A percentile compares a stretch with the other conserved stretches of the same genome.
These are phyloP conservation scores for Coregonus ussuriensis DNA, from an alignment of 2,797 vertebrate genomes.

Conservation along the genomic window DNA sequence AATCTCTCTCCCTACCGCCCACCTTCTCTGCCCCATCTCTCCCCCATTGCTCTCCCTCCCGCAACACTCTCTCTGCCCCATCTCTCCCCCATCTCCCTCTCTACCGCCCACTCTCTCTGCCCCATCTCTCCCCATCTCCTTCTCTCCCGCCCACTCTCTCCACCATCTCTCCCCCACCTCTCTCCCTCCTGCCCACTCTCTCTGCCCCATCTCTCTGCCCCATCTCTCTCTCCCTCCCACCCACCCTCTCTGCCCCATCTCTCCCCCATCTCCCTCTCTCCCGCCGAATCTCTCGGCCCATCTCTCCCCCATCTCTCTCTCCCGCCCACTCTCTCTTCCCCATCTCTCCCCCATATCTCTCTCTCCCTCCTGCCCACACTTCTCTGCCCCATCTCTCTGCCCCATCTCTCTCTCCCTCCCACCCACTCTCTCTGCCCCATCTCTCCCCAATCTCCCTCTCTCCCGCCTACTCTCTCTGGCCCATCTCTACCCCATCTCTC, in stretches of 20 bases:
- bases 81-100: neutral
- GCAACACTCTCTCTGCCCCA: neutral
- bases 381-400: neutral
- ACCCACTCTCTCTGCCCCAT: neutral
- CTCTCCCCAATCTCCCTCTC: neutral
- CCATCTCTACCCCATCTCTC: too few relatives aligned
- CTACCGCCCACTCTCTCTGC: too few relatives aligned
- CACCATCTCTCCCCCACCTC: neutral
- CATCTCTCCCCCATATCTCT: neutral
- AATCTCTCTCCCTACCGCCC: neutral
- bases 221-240: neutral
- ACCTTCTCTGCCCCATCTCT: neutral
- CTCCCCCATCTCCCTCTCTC: neutral
- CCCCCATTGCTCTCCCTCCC: neutral
- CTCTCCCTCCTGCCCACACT: neutral
- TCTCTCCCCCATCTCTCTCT: too few relatives aligned
- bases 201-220: neutral
- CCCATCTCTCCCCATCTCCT: neutral
- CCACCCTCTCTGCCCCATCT: neutral
- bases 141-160: neutral
- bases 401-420: neutral
- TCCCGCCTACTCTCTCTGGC: neutral
- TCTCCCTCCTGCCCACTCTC: neutral
- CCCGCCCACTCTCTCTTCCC: neutral
- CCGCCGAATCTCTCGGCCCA: too few relatives aligned